phyloP scores from a whole-genome alignment of 2,888 invertebrate genomes.

The Caenorhabditis sp. region DNA sequence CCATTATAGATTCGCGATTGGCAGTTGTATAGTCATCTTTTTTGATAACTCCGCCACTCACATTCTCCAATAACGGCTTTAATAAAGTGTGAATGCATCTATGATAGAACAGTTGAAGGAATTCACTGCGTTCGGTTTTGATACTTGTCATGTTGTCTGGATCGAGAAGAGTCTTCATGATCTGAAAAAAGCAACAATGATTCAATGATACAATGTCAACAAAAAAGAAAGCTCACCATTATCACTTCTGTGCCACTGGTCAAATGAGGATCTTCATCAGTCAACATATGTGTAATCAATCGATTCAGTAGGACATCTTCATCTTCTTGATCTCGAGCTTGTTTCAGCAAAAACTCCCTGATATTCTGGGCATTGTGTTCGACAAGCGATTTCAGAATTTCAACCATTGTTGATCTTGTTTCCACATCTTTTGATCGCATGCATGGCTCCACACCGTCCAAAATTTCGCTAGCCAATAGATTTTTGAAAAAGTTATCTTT shows the following conservation, averaged over 20 bases:
- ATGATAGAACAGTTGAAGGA: slow-evolving; percentile 97
- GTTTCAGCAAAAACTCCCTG: slow-evolving; percentile 92
- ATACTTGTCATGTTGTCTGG: slow-evolving; percentile 66
- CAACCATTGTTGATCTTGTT: slow-evolving; percentile 95
- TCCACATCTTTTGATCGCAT: slow-evolving; percentile 80
- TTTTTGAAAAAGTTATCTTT: slow-evolving; percentile 94
- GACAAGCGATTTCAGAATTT: slow-evolving; percentile 89
- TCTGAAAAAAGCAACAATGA: slow-evolving; percentile 28
- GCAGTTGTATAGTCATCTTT: slow-evolving; percentile 91
- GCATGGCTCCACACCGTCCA: slow-evolving; percentile 66
- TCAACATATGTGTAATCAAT: slow-evolving; percentile 96
- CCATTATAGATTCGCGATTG: slow-evolving; percentile 89
- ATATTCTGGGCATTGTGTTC: slow-evolving; percentile 97
- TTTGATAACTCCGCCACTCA: slow-evolving; percentile 72
- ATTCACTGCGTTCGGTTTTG: slow-evolving; percentile 96
- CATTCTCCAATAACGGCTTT: slow-evolving; percentile 93
- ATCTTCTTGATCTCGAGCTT: slow-evolving; percentile 80
- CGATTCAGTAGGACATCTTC: slow-evolving; percentile 89
- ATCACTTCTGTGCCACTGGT: slow-evolving; percentile 93
- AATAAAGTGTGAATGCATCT: slow-evolving; percentile 95
- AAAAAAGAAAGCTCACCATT: slow-evolving; percentile 78
- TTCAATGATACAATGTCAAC: background rate
- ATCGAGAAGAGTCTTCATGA: slow-evolving; percentile 63
- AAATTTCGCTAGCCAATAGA: slow-evolving; percentile 63
- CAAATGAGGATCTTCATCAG: slow-evolving; percentile 89